These are phyloP conservation scores for Phenganax marumi DNA, from an alignment of 92 coral and sea anemone genomes.

Conservation along the genomic window DNA sequence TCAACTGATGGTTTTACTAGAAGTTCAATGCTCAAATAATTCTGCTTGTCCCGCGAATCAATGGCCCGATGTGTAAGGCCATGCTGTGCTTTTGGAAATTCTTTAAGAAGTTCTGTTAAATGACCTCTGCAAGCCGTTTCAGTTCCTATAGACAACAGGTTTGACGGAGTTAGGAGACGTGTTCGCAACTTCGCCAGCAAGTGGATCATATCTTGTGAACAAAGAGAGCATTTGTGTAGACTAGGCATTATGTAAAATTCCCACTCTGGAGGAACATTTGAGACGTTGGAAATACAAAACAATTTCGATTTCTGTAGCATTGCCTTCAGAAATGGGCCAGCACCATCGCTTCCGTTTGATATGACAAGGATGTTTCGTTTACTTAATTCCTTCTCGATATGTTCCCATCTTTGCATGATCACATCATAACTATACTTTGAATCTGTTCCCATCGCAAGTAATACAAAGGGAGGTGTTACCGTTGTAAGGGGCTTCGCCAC, in stretches of 20 bases:
- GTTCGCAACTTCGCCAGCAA: neutral
- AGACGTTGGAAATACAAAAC: neutral
- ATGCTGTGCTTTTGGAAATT: neutral
- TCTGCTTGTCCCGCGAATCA: neutral
- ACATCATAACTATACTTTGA: neutral
- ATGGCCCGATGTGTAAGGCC: neutral
- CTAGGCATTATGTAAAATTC: neutral
- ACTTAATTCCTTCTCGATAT: neutral
- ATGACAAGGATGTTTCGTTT: neutral
- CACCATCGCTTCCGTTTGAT: constrained; percentile 4
- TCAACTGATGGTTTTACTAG: neutral
- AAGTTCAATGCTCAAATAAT: neutral
- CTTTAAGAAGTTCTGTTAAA: neutral
- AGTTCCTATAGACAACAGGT: neutral
- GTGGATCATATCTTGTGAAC: neutral
- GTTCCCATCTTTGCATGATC: neutral
- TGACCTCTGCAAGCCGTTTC: neutral
- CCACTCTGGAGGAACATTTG: neutral
- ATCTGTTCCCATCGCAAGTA: neutral
- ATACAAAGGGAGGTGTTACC: neutral
- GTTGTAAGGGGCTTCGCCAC: neutral
- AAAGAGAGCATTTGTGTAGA: neutral
- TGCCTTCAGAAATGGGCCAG: constrained; percentile 6
- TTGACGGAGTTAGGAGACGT: neutral
- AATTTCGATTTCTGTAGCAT: neutral